phyloP scores from a whole-genome alignment of 2,888 invertebrate species.

The Brenthis daphne region DNA sequence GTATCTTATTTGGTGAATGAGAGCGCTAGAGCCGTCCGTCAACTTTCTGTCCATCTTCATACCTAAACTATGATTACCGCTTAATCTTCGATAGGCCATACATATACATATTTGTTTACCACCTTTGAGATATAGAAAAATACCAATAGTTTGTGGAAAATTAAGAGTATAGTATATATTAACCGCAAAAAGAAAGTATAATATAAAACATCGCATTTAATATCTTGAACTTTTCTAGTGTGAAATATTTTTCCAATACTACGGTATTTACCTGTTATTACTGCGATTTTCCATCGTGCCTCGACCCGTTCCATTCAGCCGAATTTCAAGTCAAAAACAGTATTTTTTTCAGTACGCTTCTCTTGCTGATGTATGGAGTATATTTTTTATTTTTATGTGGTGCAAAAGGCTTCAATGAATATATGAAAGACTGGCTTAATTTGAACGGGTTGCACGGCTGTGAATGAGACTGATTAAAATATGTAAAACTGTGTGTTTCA shows the following conservation, averaged over 20 bases:
- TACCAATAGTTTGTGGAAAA: no score
- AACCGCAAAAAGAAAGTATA: background rate
- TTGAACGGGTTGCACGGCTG: background rate
- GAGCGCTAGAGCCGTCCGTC: no score
- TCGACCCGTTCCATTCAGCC: constrained; percentile 8
- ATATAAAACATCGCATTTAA: constrained; percentile 11
- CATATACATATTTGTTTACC: no score
- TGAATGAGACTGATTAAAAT: background rate
- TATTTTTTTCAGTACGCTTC: constrained; percentile 14
- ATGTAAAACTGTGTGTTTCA: background rate
- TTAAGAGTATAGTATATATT: background rate
- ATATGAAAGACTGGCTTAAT: background rate
- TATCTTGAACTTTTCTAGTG: constrained; percentile 11
- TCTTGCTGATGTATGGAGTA: background rate
- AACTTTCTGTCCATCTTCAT: no score
- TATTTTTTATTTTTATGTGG: constrained; percentile 2
- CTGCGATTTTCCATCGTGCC: constrained; percentile 12
- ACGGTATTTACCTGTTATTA: constrained; percentile 19
- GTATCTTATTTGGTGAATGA: no score
- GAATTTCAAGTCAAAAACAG: constrained; percentile 13
- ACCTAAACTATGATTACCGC: no score
- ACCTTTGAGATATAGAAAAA: no score
- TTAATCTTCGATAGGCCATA: no score
- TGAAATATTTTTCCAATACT: constrained; percentile 16
- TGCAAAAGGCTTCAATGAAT: background rate